Evolutionary conservation across 2,888 invertebrate genomes (phyloP).

Genomic region (Pardosa pseudoannulata): DNA sequence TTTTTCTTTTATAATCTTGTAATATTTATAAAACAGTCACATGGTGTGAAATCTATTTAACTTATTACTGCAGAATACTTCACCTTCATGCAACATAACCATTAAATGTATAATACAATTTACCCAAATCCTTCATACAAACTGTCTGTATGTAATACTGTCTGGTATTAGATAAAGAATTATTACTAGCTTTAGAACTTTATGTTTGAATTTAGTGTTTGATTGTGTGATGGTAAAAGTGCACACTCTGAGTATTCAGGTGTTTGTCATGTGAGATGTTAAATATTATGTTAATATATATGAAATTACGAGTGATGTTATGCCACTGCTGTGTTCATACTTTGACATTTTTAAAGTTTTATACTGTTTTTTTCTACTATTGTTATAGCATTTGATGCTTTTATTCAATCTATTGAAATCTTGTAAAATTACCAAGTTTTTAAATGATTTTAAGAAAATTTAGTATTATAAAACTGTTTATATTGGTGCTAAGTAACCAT

Average conservation of each 20-base stretch:
- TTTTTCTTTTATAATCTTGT: no score
- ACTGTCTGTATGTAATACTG: neutral
- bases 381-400: conserved; percentile 13
- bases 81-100: no score
- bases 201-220: conserved; percentile 18
- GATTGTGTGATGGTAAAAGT: conserved; percentile 14
- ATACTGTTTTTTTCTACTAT: conserved; percentile 22
- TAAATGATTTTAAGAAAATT: conserved; percentile 4
- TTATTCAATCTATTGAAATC: neutral
- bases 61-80: no score
- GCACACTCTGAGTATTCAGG: conserved; percentile 20
- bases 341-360: conserved; percentile 42
- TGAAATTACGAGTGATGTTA: conserved; percentile 31
- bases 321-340: conserved; percentile 65
- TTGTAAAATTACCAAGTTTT: conserved; percentile 18
- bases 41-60: no score
- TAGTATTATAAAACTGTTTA: conserved; percentile 6
- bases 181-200: conserved; percentile 13
- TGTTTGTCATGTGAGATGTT: conserved; percentile 14
- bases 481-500: conserved; percentile 21
- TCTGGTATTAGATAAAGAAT: conserved; percentile 3
- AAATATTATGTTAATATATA: conserved; percentile 41
- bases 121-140: neutral
- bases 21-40: no score
- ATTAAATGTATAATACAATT: no score